Evolutionary conservation across 2,888 invertebrate genomes (phyloP).

Genomic region (Fissipunctia ypsillon): DNA sequence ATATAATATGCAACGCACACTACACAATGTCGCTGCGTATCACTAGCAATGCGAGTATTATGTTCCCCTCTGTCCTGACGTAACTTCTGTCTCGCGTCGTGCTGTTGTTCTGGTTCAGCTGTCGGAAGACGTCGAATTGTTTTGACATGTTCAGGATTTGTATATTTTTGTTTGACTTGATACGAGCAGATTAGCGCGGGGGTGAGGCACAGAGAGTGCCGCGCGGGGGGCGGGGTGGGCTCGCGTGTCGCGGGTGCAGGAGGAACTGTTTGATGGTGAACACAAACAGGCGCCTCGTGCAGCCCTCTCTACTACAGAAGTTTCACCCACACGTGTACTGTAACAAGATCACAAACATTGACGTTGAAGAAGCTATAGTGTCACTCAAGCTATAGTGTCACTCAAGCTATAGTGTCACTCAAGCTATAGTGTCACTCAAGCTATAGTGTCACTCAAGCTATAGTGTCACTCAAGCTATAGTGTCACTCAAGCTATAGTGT

Average conservation of each 20-base stretch:
- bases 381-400: no score
- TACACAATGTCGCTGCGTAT: background rate
- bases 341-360: background rate
- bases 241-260: slow-evolving; percentile 25
- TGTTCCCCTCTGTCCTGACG: background rate
- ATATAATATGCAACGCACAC: no score
- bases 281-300: slow-evolving; percentile 8
- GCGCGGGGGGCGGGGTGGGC: background rate
- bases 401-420: no score
- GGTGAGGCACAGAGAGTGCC: background rate
- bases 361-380: background rate
- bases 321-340: background rate
- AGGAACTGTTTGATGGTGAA: slow-evolving; percentile 19
- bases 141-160: slow-evolving; percentile 45
- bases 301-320: slow-evolving; percentile 13
- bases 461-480: no score
- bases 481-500: no score
- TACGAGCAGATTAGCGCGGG: background rate
- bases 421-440: background rate
- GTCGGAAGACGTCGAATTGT: slow-evolving; percentile 34
- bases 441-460: background rate
- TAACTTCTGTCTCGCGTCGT: slow-evolving; percentile 1
- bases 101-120: slow-evolving; percentile 1
- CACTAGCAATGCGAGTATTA: no score
- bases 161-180: slow-evolving; percentile 34